Base-by-base conservation (phyloP, 2,113 vertebrate species). In the Mustela nigripes region DNA sequence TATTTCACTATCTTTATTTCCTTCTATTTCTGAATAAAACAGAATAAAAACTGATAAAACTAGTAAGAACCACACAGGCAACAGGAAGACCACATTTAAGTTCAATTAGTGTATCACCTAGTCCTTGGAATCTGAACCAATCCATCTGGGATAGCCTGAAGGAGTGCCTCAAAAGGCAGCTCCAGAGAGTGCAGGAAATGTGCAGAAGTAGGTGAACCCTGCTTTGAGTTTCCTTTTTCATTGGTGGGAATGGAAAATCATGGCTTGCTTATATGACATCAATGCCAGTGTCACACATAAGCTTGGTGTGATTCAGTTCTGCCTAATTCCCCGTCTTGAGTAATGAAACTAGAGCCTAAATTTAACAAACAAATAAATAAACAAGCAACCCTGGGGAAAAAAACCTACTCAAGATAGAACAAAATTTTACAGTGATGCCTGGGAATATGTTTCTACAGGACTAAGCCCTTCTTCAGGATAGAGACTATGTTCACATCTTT, bases 161-260 rank as follows among this genome's bases (percentile, higher is more conserved):
- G 12, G 33, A 26, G 14, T 0, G 11, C 11, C 50, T 60, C 76
- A 7, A 5, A 3, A n/a, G 45, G 39, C 42, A 69, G 31, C 33
- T 26, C 10, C 0, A 28, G 11, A 26, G 2, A n/a, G 45, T 16
- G 6, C 11, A 63, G 58, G 21, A 45, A 45, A 28, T 0, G 2
- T 3, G 16, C 12, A 24, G 74, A n/a, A 28, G 33, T 33, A 39
- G 16, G 7, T 8, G 45, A 65, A 31, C 26, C 60, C 74, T 14
- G 11, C 74, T 2, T 7, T 21, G 33, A 36, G 33, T 48, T 39
- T 53, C 22, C 42, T 79, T 24, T 50, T 16, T 50, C 31, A 28
- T 28, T 26, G 42, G 6, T 2, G 12, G 73, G 45, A 45, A 45
- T 36, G 22, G 48, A 71, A 65, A 69, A 36, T 53, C 33, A 16